Percentiles rank a stretch among this genome's conserved stretches.
These are phyloP conservation scores for Phorcus lineatus DNA, from an alignment of 2,888 invertebrate species.

Conservation along the genomic window DNA sequence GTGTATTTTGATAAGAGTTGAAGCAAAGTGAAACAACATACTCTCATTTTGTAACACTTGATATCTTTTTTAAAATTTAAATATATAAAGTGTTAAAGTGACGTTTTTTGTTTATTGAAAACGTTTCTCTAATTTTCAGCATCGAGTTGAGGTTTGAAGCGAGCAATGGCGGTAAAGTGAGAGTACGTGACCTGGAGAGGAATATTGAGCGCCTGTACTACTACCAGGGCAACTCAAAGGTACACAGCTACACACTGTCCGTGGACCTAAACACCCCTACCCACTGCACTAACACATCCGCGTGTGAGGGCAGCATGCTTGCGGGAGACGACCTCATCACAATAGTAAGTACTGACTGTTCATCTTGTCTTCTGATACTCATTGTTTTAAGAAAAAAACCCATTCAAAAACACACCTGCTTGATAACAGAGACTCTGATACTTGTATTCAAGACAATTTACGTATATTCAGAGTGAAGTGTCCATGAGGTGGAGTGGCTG, in stretches of 20 bases:
- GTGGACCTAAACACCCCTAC: not conserved
- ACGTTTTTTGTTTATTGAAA: too few relatives aligned
- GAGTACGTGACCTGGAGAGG: not conserved
- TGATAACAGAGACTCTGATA: too few relatives aligned
- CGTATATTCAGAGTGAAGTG: not conserved
- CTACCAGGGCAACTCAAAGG: not conserved
- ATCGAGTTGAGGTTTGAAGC: not conserved
- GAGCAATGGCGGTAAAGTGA: not conserved
- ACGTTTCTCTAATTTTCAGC: not conserved
- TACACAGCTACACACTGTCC: not conserved
- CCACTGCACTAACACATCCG: not conserved
- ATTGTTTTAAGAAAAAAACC: too few relatives aligned
- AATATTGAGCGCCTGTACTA: not conserved
- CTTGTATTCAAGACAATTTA: too few relatives aligned
- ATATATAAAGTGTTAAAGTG: too few relatives aligned
- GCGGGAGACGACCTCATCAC: not conserved
- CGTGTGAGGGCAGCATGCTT: not conserved
- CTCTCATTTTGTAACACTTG: too few relatives aligned
- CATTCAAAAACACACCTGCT: too few relatives aligned
- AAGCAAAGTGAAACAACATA: too few relatives aligned
- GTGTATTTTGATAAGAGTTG: too few relatives aligned
- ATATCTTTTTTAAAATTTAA: too few relatives aligned
- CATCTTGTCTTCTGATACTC: too few relatives aligned
- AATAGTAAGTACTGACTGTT: not conserved
- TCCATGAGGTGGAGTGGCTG: slow-evolving; percentile 32